Conservation (phyloP, 2,797 vertebrate genomes). For the Staurois parvus region DNA sequence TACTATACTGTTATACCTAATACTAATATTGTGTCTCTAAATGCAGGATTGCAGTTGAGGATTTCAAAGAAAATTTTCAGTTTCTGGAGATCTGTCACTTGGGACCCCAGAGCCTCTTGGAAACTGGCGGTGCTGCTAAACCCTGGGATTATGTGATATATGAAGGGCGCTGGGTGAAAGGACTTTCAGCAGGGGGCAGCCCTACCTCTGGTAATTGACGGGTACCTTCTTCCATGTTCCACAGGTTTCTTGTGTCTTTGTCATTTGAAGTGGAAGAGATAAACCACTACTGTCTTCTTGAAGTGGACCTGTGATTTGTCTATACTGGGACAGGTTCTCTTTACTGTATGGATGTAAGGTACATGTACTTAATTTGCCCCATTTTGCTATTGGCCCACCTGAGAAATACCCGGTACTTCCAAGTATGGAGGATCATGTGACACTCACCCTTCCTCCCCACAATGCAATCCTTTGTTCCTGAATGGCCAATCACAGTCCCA, state of each 20-base stretch:
- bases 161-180: conserved; percentile 74
- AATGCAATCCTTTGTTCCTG: too few relatives aligned
- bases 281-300: too few relatives aligned
- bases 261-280: neutral
- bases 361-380: too few relatives aligned
- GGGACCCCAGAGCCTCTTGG: conserved; percentile 61
- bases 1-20: neutral
- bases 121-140: neutral
- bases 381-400: too few relatives aligned
- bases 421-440: too few relatives aligned
- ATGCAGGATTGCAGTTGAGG: conserved; percentile 77
- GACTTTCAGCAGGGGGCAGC: conserved; percentile 72
- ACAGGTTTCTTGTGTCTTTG: neutral
- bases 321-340: too few relatives aligned
- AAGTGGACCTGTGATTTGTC: too few relatives aligned
- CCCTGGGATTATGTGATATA: conserved; percentile 73
- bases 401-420: too few relatives aligned
- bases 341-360: too few relatives aligned
- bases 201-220: conserved; percentile 55
- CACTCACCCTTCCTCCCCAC: too few relatives aligned
- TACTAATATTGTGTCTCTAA: neutral
- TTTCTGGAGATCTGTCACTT: conserved; percentile 79
- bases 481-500: too few relatives aligned
- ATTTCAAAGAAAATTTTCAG: conserved; percentile 78
- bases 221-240: neutral